A percentile compares a stretch with the other conserved stretches of the same genome.
phyloP scores from a whole-genome alignment of 92 coral and sea anemone species.

The Parazoanthus atlanticus region DNA sequence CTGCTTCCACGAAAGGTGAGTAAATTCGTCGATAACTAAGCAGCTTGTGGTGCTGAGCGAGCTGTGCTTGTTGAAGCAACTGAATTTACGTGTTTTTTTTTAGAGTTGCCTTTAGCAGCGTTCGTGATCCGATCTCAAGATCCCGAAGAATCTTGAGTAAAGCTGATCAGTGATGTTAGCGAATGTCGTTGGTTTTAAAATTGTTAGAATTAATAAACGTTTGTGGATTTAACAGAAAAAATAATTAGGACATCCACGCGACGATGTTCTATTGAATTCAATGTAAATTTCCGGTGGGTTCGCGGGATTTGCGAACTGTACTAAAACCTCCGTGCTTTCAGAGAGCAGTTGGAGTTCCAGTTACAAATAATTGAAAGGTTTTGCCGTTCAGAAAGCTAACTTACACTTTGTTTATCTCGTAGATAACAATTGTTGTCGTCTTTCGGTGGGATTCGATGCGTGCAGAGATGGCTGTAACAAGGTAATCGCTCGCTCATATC shows the following conservation, averaged over 20 bases:
- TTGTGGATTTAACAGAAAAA: constrained; percentile 97
- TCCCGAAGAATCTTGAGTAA: constrained; percentile 12
- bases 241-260: constrained; percentile 95
- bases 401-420: constrained; percentile 48
- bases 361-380: neutral
- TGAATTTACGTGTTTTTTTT: constrained; percentile 9
- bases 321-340: constrained; percentile 20
- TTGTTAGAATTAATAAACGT: constrained; percentile 93
- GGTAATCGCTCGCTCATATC: constrained; percentile 72
- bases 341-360: constrained; percentile 6
- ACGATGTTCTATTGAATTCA: constrained; percentile 84
- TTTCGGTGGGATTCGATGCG: constrained; percentile 77
- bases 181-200: constrained; percentile 82
- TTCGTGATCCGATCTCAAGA: constrained; percentile 1
- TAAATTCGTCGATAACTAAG: constrained; percentile 17
- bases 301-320: constrained; percentile 44
- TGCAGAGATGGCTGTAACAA: constrained; percentile 88
- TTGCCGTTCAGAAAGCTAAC: constrained; percentile 3
- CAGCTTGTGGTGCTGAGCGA: constrained; percentile 46
- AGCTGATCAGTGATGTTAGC: constrained; percentile 49
- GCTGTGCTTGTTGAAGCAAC: constrained; percentile 48
- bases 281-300: constrained; percentile 96
- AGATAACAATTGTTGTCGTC: constrained; percentile 90
- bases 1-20: constrained; percentile 73
- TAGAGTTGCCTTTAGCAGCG: constrained; percentile 7